Percentiles rank a stretch among this genome's conserved stretches.
phyloP scores from a whole-genome alignment of 2,888 invertebrate genomes.

The Mimas tiliae region DNA sequence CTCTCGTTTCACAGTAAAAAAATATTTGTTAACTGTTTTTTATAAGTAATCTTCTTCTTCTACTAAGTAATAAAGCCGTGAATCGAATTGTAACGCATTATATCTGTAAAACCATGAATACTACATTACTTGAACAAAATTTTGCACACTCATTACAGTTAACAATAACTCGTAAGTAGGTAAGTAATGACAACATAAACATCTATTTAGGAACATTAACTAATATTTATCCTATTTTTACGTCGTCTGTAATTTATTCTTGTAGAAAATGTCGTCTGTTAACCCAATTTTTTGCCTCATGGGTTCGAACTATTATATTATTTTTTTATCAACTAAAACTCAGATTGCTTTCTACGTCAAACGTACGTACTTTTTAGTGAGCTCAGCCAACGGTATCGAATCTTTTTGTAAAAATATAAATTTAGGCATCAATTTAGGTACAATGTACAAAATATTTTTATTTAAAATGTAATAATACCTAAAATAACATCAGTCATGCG shows the following conservation, averaged over 20 bases:
- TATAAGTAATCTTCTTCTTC: too few relatives aligned
- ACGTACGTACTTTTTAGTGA: conserved; percentile 16
- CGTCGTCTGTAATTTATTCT: conserved; percentile 11
- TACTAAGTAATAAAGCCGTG: background rate
- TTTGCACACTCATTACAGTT: background rate
- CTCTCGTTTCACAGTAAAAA: too few relatives aligned
- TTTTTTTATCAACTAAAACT: conserved; percentile 34
- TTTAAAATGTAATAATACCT: too few relatives aligned
- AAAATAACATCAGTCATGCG: too few relatives aligned
- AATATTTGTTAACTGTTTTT: too few relatives aligned
- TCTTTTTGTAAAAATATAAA: conserved; percentile 30
- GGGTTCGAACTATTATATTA: background rate
- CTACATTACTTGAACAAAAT: background rate
- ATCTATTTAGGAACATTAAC: background rate
- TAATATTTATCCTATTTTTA: conserved; percentile 11
- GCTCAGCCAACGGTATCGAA: conserved; percentile 31
- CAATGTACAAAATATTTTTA: background rate
- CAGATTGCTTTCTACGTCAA: conserved; percentile 30
- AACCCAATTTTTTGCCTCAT: conserved; percentile 27
- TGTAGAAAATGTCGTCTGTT: background rate
- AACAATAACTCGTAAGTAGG: background rate
- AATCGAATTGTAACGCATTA: background rate
- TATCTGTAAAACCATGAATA: background rate
- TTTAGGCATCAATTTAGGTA: background rate
- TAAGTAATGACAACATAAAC: background rate